phyloP scores from a whole-genome alignment of 2,797 vertebrate genomes.

The Microctenopoma steveboyesi region DNA sequence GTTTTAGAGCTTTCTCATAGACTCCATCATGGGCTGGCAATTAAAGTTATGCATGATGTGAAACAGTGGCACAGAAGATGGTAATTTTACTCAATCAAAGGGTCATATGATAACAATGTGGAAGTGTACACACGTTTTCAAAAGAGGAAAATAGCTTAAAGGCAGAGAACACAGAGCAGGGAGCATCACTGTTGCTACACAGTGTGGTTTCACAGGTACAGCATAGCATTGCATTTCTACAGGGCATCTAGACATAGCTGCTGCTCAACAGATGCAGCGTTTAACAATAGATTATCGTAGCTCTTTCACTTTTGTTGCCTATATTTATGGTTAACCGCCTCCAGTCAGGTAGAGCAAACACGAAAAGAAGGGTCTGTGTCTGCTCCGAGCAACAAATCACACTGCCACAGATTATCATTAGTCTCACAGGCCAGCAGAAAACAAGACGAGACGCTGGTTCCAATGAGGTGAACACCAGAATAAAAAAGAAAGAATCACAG shows the following conservation, averaged over 20 bases:
- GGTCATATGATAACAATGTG: slow-evolving; percentile 38
- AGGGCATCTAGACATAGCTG: slow-evolving; percentile 57
- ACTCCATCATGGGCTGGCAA: slow-evolving; percentile 46
- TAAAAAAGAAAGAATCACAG: slow-evolving; percentile 32
- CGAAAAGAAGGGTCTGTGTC: slow-evolving; percentile 45
- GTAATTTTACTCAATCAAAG: slow-evolving; percentile 26
- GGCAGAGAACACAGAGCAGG: slow-evolving; percentile 22
- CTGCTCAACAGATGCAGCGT: slow-evolving; percentile 46
- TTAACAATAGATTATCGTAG: slow-evolving; percentile 74
- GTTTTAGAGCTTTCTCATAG: slow-evolving; percentile 45
- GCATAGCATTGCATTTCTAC: slow-evolving; percentile 41
- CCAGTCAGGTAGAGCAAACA: slow-evolving; percentile 55
- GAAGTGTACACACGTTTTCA: slow-evolving; percentile 22
- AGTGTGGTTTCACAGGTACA: slow-evolving; percentile 45
- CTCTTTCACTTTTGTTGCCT: slow-evolving; percentile 56
- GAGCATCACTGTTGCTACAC: neutral
- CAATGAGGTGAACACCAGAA: slow-evolving; percentile 35
- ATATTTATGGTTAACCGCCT: slow-evolving; percentile 64
- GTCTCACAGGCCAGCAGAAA: slow-evolving; percentile 34
- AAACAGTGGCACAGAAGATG: slow-evolving; percentile 27
- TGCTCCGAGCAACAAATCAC: slow-evolving; percentile 52
- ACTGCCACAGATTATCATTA: slow-evolving; percentile 58
- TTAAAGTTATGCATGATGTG: slow-evolving; percentile 53
- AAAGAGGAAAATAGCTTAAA: slow-evolving; percentile 40
- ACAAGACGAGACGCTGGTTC: slow-evolving; percentile 30